A percentile compares a stretch with the other conserved stretches of the same genome.
phyloP scores from a whole-genome alignment of 2,888 invertebrate genomes.

The Mechanitis messenoides region DNA sequence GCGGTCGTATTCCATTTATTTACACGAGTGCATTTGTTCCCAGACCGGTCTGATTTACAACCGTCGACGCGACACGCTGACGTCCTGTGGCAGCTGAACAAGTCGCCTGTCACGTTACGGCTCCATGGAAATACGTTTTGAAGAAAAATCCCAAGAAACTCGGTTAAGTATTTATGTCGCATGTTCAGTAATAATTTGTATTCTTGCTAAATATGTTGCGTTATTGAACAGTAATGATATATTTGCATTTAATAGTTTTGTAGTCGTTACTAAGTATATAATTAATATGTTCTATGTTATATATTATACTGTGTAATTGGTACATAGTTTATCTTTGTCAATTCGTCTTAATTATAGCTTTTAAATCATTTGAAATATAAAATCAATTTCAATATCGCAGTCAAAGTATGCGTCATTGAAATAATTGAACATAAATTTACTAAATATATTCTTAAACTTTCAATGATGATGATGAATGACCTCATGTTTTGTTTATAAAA shows the following conservation, averaged over 20 bases:
- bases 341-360: neutral
- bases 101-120: constrained; percentile 17
- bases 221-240: neutral
- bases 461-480: no score
- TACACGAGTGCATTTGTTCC: constrained; percentile 37
- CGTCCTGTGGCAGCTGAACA: constrained; percentile 32
- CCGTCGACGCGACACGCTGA: constrained; percentile 24
- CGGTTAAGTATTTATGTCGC: constrained; percentile 18
- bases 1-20: constrained; percentile 40
- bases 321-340: neutral
- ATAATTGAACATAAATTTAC: no score
- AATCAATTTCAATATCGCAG: neutral
- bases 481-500: no score
- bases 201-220: constrained; percentile 4
- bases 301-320: constrained; percentile 1
- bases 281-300: neutral
- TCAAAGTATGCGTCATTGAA: constrained; percentile 6
- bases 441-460: no score
- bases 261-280: constrained; percentile 1
- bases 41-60: constrained; percentile 38
- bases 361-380: neutral
- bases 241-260: neutral
- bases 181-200: constrained; percentile 15
- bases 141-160: constrained; percentile 18
- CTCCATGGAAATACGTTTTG: constrained; percentile 7